Conservation (phyloP, 2,113 vertebrate genomes). For the Oncorhynchus keta region DNA sequence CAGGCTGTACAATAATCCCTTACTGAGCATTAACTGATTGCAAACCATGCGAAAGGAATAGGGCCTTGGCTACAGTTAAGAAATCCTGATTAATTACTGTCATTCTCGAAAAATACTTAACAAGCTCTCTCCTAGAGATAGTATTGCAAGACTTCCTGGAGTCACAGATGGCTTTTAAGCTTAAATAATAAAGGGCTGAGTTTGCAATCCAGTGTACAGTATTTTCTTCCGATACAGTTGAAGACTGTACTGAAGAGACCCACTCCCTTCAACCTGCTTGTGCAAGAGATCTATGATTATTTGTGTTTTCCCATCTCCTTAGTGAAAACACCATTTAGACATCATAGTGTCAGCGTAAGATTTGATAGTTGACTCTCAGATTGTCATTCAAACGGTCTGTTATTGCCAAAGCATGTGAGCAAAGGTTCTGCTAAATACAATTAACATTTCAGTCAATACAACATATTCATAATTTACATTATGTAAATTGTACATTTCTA, state of each 20-base stretch:
- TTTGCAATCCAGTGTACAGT: too few relatives aligned
- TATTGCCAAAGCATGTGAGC: neutral
- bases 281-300: neutral
- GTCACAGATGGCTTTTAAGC: too few relatives aligned
- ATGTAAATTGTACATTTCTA: neutral
- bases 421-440: neutral
- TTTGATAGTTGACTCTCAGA: neutral
- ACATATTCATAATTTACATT: neutral
- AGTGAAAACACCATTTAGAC: neutral
- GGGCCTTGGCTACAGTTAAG: constrained; percentile 34
- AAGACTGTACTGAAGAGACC: too few relatives aligned
- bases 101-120: neutral
- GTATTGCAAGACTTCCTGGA: too few relatives aligned
- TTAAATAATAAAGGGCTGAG: too few relatives aligned
- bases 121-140: neutral
- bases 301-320: neutral
- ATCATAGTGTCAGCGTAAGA: neutral
- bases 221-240: too few relatives aligned
- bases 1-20: constrained; percentile 57
- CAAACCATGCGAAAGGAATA: constrained; percentile 57
- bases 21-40: constrained; percentile 59
- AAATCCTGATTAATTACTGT: constrained; percentile 49
- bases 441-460: neutral
- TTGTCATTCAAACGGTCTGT: neutral
- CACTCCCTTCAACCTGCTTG: neutral